Evolutionary conservation across 2,797 vertebrate species (phyloP), one percentile per base, ranked within the genome.

Genomic region (Mallotus villosus): DNA sequence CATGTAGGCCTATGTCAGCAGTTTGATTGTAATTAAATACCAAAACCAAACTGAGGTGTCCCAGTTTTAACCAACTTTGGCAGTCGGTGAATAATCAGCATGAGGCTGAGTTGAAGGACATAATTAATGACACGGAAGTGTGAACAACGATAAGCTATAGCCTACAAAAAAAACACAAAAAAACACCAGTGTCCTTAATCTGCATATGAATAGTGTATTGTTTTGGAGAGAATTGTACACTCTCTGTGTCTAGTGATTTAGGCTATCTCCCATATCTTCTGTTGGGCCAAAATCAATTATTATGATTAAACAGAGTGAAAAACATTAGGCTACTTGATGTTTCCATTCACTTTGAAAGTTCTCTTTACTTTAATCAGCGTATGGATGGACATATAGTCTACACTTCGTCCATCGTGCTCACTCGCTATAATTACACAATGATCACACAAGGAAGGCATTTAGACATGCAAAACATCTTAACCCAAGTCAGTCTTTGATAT

Each of bases 11-110:
- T 11, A 46, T 2, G 78, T 89, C 87, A 86, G 86, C 81, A 80
- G 68, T 85, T 82, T 81, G 81, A 82, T 65, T 75, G 85, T 78
- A 87, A 88, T 86, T 84, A 82, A 85, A 86, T 61, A 77, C 67
- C 63, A 58, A 74, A 63, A 82, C 73, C 1, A 58, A 61, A n/a
- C 41, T 37, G 55, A 68, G 68, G 67, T 63, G 81, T 59, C 82
- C 78, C 71, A 82, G 70, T 86, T 89, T 65, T 70, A 22, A 41
- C 55, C 67, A 66, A 82, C 71, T 58, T 78, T 79, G 75, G 72
- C 74, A 79, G 70, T 58, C 6, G 5, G 73, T 74, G 74, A 79
- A 82, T 71, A 68, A 73, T 72, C 64, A 74, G 51, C 1, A n/a
- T 62, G 19, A 49, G 7, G 16, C 34, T 6, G 11, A 24, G 74